These are phyloP conservation scores for Falco rusticolus DNA, from an alignment of 2,797 vertebrate genomes.

Conservation along the genomic window DNA sequence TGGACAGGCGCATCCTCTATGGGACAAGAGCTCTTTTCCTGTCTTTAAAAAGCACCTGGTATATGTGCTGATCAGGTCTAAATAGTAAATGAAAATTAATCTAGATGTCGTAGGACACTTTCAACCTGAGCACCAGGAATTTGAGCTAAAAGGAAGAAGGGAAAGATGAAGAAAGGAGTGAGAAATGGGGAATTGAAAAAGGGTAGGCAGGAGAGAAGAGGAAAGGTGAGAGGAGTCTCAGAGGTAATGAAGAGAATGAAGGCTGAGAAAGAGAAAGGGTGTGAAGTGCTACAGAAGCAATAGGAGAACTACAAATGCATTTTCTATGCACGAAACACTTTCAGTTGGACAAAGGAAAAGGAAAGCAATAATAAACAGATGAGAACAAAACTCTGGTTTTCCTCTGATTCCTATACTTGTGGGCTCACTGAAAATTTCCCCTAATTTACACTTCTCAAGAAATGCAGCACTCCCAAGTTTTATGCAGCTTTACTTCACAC, in stretches of 20 bases:
- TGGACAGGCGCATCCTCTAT: not conserved
- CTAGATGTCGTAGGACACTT: not conserved
- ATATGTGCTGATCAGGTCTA: not conserved
- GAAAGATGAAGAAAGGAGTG: not conserved
- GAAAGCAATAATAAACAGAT: not conserved
- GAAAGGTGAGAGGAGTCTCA: not conserved
- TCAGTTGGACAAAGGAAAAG: not conserved
- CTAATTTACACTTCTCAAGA: not conserved
- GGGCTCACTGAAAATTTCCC: not conserved
- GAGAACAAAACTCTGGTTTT: not conserved
- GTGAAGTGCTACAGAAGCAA: not conserved
- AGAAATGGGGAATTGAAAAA: not conserved
- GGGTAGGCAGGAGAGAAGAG: not conserved
- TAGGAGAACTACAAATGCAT: not conserved
- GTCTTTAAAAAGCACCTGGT: not conserved
- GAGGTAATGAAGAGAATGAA: not conserved
- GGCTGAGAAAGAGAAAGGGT: not conserved
- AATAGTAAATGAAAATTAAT: not conserved
- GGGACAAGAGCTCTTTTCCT: not conserved
- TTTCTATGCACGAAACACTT: not conserved
- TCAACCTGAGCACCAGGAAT: not conserved
- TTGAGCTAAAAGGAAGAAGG: not conserved
- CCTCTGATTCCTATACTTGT: not conserved
- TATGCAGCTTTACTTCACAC: not conserved
- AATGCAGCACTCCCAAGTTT: not conserved